Base-by-base conservation (phyloP, 2,113 vertebrate species). In the Eira barbara region DNA sequence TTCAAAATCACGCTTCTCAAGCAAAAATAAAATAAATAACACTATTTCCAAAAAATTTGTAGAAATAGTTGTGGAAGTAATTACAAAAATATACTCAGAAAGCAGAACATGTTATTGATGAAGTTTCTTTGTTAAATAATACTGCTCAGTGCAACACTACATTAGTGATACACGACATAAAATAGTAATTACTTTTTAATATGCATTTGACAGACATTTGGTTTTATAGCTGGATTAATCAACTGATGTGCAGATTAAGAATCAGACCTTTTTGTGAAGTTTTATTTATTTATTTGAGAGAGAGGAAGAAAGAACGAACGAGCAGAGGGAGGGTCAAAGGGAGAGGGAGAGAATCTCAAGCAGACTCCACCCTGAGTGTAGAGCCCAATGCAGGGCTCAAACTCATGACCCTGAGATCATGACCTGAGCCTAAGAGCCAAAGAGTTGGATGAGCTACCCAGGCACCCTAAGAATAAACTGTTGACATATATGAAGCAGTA, bases 181-280 rank as follows among this genome's bases (percentile, higher is more conserved):
- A 61, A 87, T 94, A 94, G 34, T 25, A 81, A n/a, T 83, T 92
- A 29, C 21, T 83, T 92, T 96, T 55, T 93, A 84, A 79, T 65
- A 63, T 55, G 9, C 57, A 36, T 67, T 92, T 76, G 90, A 90
- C 8, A 88, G 57, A 85, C 42, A 61, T 55, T 95, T 95, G 34
- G 39, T 92, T 96, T 97, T 94, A 39, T 92, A 91, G 63, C 59
- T 81, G 34, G 7, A 87, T 84, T 79, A 87, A 85, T 95, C 57
- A 85, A 20, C 55, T 52, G 27, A 73, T 45, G 2, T 42, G 20
- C 25, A 87, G 23, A 21, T 34, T 65, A 25, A 57, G 74, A 83
- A n/a, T 87, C n/a, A 94, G n/a, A 42, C 80, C 3, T 92, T 71
- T 67, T 34, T 67, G 31, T 67, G 31, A 67, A 67, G 14, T 34